These are phyloP conservation scores for Cossypha heuglini DNA, from an alignment of 2,797 vertebrate species.

Conservation along the genomic window DNA sequence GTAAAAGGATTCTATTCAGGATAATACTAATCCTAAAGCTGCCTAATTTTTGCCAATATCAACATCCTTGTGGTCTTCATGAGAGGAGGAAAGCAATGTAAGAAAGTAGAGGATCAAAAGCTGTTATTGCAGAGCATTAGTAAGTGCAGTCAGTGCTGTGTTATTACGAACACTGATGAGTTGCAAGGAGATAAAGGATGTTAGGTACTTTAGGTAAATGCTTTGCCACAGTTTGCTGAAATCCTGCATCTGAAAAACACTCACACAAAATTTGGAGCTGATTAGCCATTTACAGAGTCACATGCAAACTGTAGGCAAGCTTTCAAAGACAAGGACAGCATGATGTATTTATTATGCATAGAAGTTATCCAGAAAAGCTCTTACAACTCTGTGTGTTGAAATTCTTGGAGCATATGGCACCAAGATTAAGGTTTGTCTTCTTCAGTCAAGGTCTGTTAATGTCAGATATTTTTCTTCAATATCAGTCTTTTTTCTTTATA, in stretches of 20 bases:
- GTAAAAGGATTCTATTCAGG: background rate
- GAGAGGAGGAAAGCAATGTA: background rate
- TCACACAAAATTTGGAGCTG: background rate
- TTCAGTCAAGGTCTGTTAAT: background rate
- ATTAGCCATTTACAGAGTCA: background rate
- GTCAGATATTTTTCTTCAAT: background rate
- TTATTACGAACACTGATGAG: background rate
- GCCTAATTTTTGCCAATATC: background rate
- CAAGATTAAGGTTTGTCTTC: background rate
- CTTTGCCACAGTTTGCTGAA: background rate
- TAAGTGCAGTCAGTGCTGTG: background rate
- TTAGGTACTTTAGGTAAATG: background rate
- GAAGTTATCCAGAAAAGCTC: background rate
- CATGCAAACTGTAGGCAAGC: background rate
- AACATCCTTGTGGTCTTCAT: background rate
- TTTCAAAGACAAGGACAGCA: background rate
- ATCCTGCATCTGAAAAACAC: background rate
- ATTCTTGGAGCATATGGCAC: background rate
- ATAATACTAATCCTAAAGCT: background rate
- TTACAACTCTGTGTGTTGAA: background rate
- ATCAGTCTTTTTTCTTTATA: background rate
- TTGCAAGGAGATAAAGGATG: background rate
- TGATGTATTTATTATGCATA: background rate
- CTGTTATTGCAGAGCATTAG: background rate
- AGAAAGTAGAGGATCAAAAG: background rate